phyloP scores from a whole-genome alignment of 2,888 invertebrate genomes.

The Lochmaea capreae region DNA sequence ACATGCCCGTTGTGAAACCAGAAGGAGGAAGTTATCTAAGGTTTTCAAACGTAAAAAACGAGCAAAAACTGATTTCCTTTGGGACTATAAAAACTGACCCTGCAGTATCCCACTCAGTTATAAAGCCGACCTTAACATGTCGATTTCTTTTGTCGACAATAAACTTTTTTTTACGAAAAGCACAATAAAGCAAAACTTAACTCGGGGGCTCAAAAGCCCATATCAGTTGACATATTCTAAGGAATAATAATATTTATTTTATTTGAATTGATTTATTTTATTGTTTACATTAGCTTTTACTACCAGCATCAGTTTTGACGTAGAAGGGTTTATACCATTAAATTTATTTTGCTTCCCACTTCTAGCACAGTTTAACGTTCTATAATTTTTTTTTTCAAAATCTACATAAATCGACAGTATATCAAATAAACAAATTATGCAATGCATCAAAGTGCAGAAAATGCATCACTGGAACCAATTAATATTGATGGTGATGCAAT shows the following conservation, averaged over 20 bases:
- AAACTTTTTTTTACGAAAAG: conserved; percentile 2
- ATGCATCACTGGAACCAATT: background rate
- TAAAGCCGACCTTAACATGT: conserved; percentile 29
- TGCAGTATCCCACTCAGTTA: conserved; percentile 14
- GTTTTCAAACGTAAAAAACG: conserved; percentile 29
- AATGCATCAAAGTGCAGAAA: background rate
- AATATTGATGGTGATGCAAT: conserved; percentile 1
- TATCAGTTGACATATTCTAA: background rate
- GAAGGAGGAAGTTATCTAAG: conserved; percentile 17
- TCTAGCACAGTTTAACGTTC: background rate
- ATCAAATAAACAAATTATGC: background rate
- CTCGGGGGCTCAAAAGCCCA: background rate
- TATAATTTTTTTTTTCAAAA: background rate
- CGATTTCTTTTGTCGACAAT: conserved; percentile 22
- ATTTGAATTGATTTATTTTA: too few relatives aligned
- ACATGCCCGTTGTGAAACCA: conserved; percentile 22
- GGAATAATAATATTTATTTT: too few relatives aligned
- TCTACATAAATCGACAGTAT: background rate
- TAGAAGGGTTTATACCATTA: background rate
- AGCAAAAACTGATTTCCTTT: conserved; percentile 30
- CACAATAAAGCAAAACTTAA: background rate
- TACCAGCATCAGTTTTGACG: background rate
- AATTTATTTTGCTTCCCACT: background rate
- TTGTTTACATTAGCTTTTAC: too few relatives aligned
- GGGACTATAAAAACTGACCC: conserved; percentile 33